phyloP scores from a whole-genome alignment of 2,888 invertebrate genomes.

The Eulithis prunata region DNA sequence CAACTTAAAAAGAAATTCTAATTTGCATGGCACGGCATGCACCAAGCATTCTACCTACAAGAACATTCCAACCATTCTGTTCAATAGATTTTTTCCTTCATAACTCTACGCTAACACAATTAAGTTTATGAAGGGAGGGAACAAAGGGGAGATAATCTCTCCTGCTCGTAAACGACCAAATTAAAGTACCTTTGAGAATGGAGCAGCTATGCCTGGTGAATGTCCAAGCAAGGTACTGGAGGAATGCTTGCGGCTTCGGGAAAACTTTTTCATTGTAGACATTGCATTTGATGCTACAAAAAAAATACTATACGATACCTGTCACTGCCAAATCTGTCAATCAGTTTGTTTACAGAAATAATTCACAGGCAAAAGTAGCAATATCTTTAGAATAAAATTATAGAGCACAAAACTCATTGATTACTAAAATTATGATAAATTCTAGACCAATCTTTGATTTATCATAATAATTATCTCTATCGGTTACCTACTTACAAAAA shows the following conservation, averaged over 20 bases:
- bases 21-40: constrained; percentile 30
- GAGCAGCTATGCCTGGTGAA: constrained; percentile 46
- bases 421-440: not conserved
- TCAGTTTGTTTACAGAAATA: too few relatives aligned
- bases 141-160: constrained; percentile 75
- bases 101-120: constrained; percentile 51
- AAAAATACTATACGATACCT: too few relatives aligned
- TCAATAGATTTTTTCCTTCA: constrained; percentile 52
- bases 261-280: constrained; percentile 7
- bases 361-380: too few relatives aligned
- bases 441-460: not conserved
- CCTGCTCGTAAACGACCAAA: constrained; percentile 67
- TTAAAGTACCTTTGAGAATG: constrained; percentile 52
- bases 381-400: too few relatives aligned
- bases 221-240: constrained; percentile 49
- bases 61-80: constrained; percentile 42
- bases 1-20: constrained; percentile 14
- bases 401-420: too few relatives aligned
- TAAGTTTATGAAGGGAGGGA: constrained; percentile 71
- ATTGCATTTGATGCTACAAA: constrained; percentile 14
- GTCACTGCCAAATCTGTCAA: too few relatives aligned
- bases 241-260: constrained; percentile 30
- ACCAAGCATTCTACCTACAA: constrained; percentile 23
- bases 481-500: constrained; percentile 16
- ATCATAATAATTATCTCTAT: not conserved